Evolutionary conservation across 1,140 invertebrate genomes (phyloP).

Genomic region (Euborellia annulipes): DNA sequence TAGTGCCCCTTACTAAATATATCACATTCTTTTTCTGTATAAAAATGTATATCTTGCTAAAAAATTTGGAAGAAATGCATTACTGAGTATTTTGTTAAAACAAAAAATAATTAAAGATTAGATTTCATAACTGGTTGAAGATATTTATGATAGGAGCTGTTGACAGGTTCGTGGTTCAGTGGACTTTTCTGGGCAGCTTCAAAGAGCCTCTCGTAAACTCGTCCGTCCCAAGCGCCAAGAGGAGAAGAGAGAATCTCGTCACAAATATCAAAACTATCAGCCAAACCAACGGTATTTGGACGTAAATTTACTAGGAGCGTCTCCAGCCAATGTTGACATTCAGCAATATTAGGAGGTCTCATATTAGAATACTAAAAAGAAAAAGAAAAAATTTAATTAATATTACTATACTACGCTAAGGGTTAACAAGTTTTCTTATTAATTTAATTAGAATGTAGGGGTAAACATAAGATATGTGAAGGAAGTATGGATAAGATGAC

Average conservation of each 20-base stretch:
- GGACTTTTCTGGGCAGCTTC: slow-evolving; percentile 72
- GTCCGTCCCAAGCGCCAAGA: slow-evolving; percentile 75
- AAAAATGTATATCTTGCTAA: no score
- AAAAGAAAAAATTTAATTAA: no score
- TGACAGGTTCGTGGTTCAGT: slow-evolving; percentile 65
- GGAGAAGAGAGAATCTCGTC: slow-evolving; percentile 68
- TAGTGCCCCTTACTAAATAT: no score
- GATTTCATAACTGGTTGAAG: slow-evolving; percentile 61
- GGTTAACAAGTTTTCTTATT: neutral
- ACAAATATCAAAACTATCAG: slow-evolving; percentile 77
- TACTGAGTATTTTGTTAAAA: no score
- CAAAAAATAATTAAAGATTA: slow-evolving; percentile 48
- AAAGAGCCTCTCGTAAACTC: slow-evolving; percentile 77
- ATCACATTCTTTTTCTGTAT: no score
- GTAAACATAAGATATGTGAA: no score
- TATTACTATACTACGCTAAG: no score
- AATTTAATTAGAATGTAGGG: neutral
- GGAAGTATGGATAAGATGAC: neutral
- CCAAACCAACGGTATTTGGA: slow-evolving; percentile 72
- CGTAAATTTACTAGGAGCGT: slow-evolving; percentile 49
- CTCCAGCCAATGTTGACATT: slow-evolving; percentile 48
- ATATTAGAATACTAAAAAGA: slow-evolving; percentile 46
- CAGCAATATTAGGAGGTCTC: slow-evolving; percentile 39
- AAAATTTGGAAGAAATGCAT: no score
- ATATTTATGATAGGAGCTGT: slow-evolving; percentile 53